These are phyloP conservation scores for Callipepla squamata DNA, from an alignment of 2,113 vertebrate species.

Conservation along the genomic window DNA sequence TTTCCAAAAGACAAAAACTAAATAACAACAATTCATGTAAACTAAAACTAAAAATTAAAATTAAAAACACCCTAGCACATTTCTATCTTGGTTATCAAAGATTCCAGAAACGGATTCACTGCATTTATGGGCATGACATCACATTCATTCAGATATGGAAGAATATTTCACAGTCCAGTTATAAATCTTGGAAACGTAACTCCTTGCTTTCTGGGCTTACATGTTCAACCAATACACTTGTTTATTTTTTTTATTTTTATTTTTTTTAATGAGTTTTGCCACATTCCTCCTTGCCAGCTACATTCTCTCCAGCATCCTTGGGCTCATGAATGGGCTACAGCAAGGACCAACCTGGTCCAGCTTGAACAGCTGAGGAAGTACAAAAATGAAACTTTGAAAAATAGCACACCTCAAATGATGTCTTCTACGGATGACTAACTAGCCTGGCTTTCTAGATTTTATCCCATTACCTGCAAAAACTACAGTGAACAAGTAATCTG, in stretches of 20 bases:
- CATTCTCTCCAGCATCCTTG: background rate
- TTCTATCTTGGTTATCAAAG: background rate
- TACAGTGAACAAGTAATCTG: background rate
- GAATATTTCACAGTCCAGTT: background rate
- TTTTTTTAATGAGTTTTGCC: background rate
- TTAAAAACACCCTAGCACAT: too few species aligned
- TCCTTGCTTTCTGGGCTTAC: background rate
- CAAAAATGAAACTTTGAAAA: background rate
- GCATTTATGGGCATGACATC: accelerated
- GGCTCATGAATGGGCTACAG: background rate
- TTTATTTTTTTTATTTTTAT: background rate
- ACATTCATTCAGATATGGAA: accelerated
- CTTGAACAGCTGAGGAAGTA: accelerated
- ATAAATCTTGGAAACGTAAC: background rate
- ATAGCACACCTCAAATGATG: accelerated
- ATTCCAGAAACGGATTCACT: background rate
- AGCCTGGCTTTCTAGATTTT: background rate
- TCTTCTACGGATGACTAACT: background rate
- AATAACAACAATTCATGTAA: background rate
- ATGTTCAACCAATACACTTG: background rate
- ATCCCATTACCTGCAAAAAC: background rate
- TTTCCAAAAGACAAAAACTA: background rate
- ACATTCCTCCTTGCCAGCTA: background rate
- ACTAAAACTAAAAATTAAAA: background rate
- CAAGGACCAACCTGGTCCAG: background rate